phyloP scores from a whole-genome alignment of 1,140 invertebrate species.

The Drosophila bocki region DNA sequence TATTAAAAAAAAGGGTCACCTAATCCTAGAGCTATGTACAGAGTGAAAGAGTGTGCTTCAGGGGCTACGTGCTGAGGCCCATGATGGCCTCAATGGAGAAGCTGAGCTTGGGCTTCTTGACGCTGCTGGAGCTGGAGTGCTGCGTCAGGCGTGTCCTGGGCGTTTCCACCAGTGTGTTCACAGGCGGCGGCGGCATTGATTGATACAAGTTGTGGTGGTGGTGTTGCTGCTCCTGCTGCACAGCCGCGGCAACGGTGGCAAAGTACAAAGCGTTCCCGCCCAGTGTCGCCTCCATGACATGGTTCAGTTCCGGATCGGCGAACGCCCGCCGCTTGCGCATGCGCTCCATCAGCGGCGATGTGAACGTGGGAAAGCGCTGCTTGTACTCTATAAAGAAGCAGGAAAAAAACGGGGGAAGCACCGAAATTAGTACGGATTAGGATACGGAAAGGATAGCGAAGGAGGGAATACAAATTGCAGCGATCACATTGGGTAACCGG shows the following conservation, averaged over 20 bases:
- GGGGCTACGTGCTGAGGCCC: slow-evolving; percentile 83
- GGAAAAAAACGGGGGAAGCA: not conserved
- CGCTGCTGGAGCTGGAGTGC: slow-evolving; percentile 22
- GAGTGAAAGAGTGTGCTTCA: too few species aligned
- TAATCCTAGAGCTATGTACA: slow-evolving; percentile 32
- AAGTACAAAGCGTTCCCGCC: slow-evolving; percentile 72
- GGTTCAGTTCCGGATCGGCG: slow-evolving; percentile 86
- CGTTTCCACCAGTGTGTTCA: slow-evolving; percentile 59
- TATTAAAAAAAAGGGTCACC: slow-evolving; percentile 39
- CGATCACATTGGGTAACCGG: slow-evolving; percentile 22
- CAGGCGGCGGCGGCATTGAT: slow-evolving; percentile 63
- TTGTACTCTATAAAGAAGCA: slow-evolving; percentile 67
- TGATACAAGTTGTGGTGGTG: slow-evolving; percentile 30
- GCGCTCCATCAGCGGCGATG: slow-evolving; percentile 85
- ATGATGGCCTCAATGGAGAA: slow-evolving; percentile 88
- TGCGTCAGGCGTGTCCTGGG: slow-evolving; percentile 1
- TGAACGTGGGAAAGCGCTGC: slow-evolving; percentile 79
- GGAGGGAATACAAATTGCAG: slow-evolving; percentile 33
- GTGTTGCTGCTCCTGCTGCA: slow-evolving; percentile 26
- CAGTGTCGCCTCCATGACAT: slow-evolving; percentile 74
- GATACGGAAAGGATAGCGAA: not conserved
- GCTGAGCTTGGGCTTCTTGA: slow-evolving; percentile 85
- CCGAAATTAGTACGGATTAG: slow-evolving; percentile 9
- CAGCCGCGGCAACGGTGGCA: slow-evolving; percentile 41
- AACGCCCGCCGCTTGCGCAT: slow-evolving; percentile 86